Conservation (phyloP, 2,888 invertebrate genomes). For the Serrognathus titanus region DNA sequence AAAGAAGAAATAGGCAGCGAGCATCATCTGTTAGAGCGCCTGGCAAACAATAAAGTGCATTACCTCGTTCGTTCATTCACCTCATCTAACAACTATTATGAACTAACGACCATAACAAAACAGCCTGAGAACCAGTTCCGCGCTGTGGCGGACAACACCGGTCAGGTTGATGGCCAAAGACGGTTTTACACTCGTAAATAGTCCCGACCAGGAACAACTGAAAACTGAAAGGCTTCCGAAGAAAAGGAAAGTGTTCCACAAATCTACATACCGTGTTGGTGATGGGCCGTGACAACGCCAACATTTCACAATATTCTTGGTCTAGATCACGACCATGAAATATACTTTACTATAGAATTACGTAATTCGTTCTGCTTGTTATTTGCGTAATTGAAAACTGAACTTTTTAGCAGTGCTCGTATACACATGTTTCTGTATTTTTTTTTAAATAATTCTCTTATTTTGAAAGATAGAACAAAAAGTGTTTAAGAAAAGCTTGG, state of each 20-base stretch:
- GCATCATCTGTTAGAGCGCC: not conserved
- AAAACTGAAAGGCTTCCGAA: conserved; percentile 3
- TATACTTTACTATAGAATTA: not conserved
- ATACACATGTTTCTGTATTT: too few species aligned
- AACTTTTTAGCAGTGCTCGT: too few species aligned
- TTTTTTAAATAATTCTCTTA: too few species aligned
- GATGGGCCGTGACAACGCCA: not conserved
- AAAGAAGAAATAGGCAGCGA: not conserved
- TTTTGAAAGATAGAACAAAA: too few species aligned
- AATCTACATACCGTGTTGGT: conserved; percentile 10
- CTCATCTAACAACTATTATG: conserved; percentile 16
- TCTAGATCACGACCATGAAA: not conserved
- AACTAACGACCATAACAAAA: conserved; percentile 22
- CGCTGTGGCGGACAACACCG: conserved; percentile 23
- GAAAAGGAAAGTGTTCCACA: conserved; percentile 27
- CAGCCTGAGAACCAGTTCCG: conserved; percentile 30
- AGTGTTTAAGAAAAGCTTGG: too few species aligned
- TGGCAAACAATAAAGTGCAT: conserved; percentile 1
- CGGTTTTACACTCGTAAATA: conserved; percentile 24
- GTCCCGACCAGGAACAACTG: conserved; percentile 18
- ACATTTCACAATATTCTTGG: not conserved
- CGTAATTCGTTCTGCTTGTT: too few species aligned
- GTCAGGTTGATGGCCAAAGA: conserved; percentile 36
- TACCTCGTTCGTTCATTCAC: conserved; percentile 17
- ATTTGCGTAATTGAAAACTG: too few species aligned